A percentile compares a stretch with the other conserved stretches of the same genome.
phyloP scores from a whole-genome alignment of 2,888 invertebrate genomes.

The Alloscopus bannaensis region DNA sequence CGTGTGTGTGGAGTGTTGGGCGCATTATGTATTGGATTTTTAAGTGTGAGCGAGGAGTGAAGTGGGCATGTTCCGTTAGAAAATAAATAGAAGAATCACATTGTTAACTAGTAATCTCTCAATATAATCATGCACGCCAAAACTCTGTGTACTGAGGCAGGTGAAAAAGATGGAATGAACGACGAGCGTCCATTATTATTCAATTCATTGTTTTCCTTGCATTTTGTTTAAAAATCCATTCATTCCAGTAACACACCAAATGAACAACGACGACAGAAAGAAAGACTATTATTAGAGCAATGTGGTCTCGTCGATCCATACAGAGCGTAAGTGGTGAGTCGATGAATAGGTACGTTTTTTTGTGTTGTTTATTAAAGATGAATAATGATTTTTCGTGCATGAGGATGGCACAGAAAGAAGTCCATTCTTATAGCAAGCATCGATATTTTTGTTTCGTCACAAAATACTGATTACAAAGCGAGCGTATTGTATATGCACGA shows the following conservation, averaged over 20 bases:
- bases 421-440: not conserved
- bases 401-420: not conserved
- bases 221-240: conserved; percentile 30
- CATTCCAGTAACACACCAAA: conserved; percentile 57
- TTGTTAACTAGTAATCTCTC: conserved; percentile 35
- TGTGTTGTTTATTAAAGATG: not conserved
- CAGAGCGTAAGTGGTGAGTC: too few species aligned
- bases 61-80: conserved; percentile 58
- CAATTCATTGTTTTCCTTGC: conserved; percentile 38
- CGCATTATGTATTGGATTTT: conserved; percentile 1
- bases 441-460: too few species aligned
- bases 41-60: conserved; percentile 15
- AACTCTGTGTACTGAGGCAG: not conserved
- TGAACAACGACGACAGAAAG: too few species aligned
- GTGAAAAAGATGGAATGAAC: not conserved
- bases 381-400: not conserved
- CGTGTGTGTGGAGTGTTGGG: conserved; percentile 8
- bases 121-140: conserved; percentile 48
- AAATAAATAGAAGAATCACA: conserved; percentile 26
- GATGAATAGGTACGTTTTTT: too few species aligned
- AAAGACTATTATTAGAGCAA: too few species aligned
- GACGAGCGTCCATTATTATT: conserved; percentile 14
- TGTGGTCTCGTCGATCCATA: too few species aligned
- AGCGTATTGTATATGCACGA: not conserved
- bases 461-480: too few species aligned